Percentiles rank a stretch among this genome's conserved stretches.
Evolutionary conservation across 2,888 invertebrate species (phyloP).

Genomic region (Cephonodes hylas): DNA sequence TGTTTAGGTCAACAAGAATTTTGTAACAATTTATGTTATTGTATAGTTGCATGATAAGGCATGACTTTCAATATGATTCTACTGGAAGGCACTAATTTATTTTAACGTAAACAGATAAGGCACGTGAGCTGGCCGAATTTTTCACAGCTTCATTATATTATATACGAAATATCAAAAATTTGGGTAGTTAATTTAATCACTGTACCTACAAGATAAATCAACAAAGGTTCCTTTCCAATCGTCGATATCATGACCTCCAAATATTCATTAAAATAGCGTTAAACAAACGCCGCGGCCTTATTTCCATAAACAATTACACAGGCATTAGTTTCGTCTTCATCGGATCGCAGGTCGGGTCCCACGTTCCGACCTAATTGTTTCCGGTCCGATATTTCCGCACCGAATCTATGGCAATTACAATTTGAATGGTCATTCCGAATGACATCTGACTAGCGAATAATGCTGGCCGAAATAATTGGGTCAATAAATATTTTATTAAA

Average conservation of each 20-base stretch:
- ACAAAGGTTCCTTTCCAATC: no score
- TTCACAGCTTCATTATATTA: no score
- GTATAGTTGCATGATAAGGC: no score
- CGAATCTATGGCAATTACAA: conserved; percentile 15
- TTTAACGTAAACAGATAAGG: no score
- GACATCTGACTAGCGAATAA: not conserved
- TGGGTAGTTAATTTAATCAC: no score
- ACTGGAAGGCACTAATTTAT: no score
- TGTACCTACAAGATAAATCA: not conserved
- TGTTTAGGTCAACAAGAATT: no score
- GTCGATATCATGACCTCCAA: not conserved
- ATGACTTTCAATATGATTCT: no score
- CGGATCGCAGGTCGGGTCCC: conserved; percentile 31
- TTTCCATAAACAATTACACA: conserved; percentile 15
- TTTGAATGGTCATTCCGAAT: conserved; percentile 16
- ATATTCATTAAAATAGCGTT: not conserved
- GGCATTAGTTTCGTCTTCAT: conserved; percentile 17
- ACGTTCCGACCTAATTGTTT: conserved; percentile 36
- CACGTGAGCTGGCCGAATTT: no score
- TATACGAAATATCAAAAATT: no score
- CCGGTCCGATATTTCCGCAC: conserved; percentile 27
- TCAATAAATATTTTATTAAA: not conserved
- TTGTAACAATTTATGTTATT: no score
- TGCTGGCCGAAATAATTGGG: not conserved
- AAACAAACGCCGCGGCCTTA: not conserved